Evolutionary conservation across 2,888 invertebrate genomes (phyloP).

Genomic region (Eledona agricola): DNA sequence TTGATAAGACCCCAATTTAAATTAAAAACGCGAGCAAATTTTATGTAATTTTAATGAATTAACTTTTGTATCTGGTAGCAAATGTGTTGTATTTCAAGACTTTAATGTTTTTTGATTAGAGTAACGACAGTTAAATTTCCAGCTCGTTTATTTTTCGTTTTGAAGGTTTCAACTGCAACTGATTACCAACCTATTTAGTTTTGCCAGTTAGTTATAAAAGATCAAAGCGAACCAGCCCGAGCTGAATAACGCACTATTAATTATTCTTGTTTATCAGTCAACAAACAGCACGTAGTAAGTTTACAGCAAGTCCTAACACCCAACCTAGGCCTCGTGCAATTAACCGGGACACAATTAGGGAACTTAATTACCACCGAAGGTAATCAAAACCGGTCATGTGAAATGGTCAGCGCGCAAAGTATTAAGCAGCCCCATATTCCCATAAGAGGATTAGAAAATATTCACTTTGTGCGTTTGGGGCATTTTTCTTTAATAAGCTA

Average conservation of each 20-base stretch:
- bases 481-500: no score
- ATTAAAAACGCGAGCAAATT: no score
- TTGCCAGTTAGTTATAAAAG: conserved; percentile 20
- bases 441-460: no score
- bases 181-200: conserved; percentile 26
- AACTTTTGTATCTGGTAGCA: conserved; percentile 22
- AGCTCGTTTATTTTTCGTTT: conserved; percentile 18
- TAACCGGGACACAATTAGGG: conserved; percentile 28
- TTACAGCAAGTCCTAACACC: conserved; percentile 28
- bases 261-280: conserved; percentile 32
- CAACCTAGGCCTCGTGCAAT: conserved; percentile 24
- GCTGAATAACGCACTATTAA: conserved; percentile 31
- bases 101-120: conserved; percentile 22
- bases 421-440: conserved; percentile 8
- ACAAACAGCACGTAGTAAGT: conserved; percentile 31
- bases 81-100: conserved; percentile 4
- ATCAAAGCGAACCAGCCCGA: conserved; percentile 23
- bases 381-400: conserved; percentile 31
- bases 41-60: no score
- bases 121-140: conserved; percentile 19
- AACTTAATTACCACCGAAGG: conserved; percentile 31
- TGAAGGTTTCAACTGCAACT: conserved; percentile 25
- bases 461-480: no score
- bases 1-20: no score
- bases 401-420: conserved; percentile 27